phyloP scores from a whole-genome alignment of 2,113 vertebrate species.

The Passer montanus region DNA sequence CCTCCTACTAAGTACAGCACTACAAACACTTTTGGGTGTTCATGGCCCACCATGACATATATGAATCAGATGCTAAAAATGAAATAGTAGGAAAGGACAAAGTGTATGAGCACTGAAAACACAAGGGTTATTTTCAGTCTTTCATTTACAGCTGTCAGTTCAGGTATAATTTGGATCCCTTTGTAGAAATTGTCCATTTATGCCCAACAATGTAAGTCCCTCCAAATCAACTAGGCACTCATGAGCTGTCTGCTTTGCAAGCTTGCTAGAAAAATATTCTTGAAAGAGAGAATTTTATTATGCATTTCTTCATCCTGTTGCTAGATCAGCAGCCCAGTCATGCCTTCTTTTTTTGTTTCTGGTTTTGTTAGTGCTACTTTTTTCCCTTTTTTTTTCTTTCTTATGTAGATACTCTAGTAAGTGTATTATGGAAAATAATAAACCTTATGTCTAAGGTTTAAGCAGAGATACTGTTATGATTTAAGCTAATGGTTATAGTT shows the following conservation, averaged over 20 bases:
- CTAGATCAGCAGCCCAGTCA: not conserved
- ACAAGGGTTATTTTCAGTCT: not conserved
- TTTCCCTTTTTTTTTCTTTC: no score
- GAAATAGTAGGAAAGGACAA: fast-evolving
- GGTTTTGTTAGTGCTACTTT: not conserved
- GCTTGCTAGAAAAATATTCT: not conserved
- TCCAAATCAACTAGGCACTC: not conserved
- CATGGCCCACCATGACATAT: not conserved
- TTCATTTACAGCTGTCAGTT: not conserved
- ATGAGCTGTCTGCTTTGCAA: not conserved
- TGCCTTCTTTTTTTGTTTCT: not conserved
- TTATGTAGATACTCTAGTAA: not conserved
- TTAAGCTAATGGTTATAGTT: not conserved
- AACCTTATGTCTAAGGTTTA: not conserved
- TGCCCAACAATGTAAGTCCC: not conserved
- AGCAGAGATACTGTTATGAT: not conserved
- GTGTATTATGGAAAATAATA: not conserved
- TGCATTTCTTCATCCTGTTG: not conserved
- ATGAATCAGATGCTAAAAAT: not conserved
- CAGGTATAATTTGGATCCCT: not conserved
- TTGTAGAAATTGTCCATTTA: not conserved
- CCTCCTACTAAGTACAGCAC: not conserved
- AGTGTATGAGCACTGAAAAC: not conserved
- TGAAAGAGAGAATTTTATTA: not conserved
- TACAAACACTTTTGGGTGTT: not conserved